Percentiles rank a stretch among this genome's conserved stretches.
Evolutionary conservation across 2,113 vertebrate genomes (phyloP).

Genomic region (Psilopsiagon aurifrons): DNA sequence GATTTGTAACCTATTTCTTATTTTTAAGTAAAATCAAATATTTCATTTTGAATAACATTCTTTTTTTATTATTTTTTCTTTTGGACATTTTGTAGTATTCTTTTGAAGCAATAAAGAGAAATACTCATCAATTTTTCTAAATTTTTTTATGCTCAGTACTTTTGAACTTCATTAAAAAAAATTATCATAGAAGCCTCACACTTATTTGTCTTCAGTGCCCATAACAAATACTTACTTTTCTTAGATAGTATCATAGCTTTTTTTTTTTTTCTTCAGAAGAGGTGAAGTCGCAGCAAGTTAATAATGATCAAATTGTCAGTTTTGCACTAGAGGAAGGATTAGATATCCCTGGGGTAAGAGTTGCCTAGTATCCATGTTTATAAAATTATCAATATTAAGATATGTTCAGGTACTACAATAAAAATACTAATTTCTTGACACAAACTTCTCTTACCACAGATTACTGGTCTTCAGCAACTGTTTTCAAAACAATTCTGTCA

Average conservation of each 20-base stretch:
- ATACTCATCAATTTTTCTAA: background rate
- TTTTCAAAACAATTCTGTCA: background rate
- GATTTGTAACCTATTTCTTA: background rate
- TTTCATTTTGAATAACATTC: background rate
- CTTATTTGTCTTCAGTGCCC: background rate
- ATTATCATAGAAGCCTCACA: background rate
- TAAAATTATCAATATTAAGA: background rate
- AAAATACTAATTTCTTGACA: background rate
- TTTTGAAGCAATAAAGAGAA: background rate
- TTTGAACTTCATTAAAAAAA: background rate
- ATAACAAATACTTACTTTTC: background rate
- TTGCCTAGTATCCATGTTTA: background rate
- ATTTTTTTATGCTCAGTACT: background rate
- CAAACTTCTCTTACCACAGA: background rate
- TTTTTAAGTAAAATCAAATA: background rate
- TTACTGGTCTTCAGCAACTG: background rate
- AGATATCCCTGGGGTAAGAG: background rate
- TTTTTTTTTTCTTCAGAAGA: background rate
- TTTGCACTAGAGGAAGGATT: background rate
- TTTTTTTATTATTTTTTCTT: background rate
- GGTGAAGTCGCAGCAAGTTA: background rate
- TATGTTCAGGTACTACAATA: background rate
- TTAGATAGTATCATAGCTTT: background rate
- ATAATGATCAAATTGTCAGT: background rate
- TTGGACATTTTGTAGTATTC: fast-evolving